Evolutionary conservation across 2,888 invertebrate genomes (phyloP), one percentile per base, ranked within the genome.

Genomic region (Corythucha ciliata): DNA sequence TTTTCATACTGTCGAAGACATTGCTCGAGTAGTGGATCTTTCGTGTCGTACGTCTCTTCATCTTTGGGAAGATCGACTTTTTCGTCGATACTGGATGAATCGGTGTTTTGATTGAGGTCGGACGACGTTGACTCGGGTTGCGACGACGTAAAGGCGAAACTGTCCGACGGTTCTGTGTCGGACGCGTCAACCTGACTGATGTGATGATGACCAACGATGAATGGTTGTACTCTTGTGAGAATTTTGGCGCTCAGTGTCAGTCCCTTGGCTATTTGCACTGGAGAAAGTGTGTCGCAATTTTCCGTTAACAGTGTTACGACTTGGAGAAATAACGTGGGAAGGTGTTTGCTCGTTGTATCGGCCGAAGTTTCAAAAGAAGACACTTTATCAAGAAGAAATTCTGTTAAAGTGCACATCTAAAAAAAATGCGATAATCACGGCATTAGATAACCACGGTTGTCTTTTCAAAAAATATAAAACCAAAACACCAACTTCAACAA

Each of bases 321-420:
- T 59, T 79, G 77, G 54, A 78, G 71, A 62, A 87, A 79, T 49
- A 87, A 74, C 60, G 78, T 77, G n/a, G 86, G 87, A 49, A 87
- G 69, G 65, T 85, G 83, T 59, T 83, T 80, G 7, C 82, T 79
- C 6, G 83, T 81, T 20, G 80, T 84, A 65, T 85, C 84, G 42
- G 79, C 74, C 60, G 82, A 84, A 42, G 82, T 80, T 67, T 87
- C 86, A 14, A 55, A 52, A 60, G 81, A 69, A 0, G 81, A 80
- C 46, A 86, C 81, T 26, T 81, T 76, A 57, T 86, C 85, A 45
- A 88, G 67, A 5, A 87, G 70, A 65, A 84, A 85, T 66, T 81
- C 81, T 7, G 82, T 79, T 33, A 87, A 67, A 39, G 74, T 70
- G 63, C 85, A 85, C 39, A 84, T 75, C 70, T 86, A 83, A 47